A percentile compares a stretch with the other conserved stretches of the same genome.
These are phyloP conservation scores for Graptemys geographica DNA, from an alignment of 2,797 vertebrate genomes.

Conservation along the genomic window DNA sequence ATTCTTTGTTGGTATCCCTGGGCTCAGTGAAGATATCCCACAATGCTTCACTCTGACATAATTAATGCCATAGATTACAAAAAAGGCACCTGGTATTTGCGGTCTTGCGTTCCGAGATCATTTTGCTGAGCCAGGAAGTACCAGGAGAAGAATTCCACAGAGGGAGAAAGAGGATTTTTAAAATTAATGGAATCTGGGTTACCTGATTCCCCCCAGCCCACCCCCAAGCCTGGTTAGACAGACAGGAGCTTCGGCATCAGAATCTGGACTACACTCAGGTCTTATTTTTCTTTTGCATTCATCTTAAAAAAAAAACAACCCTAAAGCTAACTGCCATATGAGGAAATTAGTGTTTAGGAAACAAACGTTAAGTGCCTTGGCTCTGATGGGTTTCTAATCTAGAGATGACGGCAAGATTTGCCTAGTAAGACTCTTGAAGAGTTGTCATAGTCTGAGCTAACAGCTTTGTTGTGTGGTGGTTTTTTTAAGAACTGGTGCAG, in stretches of 20 bases:
- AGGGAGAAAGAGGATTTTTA: neutral
- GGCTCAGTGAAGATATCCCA: neutral
- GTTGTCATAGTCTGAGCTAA: neutral
- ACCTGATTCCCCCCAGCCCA: neutral
- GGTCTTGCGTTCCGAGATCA: neutral
- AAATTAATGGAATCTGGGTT: neutral
- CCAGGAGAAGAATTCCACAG: neutral
- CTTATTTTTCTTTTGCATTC: neutral
- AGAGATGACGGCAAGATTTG: neutral
- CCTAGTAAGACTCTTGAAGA: neutral
- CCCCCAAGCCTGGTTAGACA: neutral
- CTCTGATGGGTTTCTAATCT: neutral
- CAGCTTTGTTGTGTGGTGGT: neutral
- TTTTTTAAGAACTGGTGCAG: neutral
- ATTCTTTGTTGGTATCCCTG: neutral
- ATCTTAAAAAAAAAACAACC: neutral
- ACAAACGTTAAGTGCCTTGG: neutral
- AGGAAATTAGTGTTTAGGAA: neutral
- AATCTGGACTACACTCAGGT: neutral
- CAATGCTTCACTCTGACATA: neutral
- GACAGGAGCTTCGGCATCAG: neutral
- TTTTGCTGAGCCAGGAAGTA: neutral
- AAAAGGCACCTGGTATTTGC: neutral
- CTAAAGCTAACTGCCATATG: neutral
- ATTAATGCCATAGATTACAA: neutral